Conservation (phyloP, 2,113 vertebrate genomes). For the Phylloscopus trochilus region DNA sequence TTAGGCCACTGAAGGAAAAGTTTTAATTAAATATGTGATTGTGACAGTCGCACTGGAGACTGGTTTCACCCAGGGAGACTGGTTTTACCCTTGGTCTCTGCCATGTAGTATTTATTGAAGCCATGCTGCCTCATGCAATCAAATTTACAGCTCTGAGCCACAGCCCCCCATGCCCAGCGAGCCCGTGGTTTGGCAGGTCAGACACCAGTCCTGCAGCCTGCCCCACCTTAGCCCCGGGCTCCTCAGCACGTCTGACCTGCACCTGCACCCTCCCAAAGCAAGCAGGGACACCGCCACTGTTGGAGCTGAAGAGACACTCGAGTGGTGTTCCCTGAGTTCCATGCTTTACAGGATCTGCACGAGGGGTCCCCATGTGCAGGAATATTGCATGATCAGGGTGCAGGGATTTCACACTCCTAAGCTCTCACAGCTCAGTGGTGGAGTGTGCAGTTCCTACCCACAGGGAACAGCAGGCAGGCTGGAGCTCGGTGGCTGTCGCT, state of each 20-base stretch:
- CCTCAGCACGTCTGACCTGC: too few relatives aligned
- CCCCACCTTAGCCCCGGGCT: too few relatives aligned
- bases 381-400: background rate
- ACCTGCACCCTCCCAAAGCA: too few relatives aligned
- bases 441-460: accelerated
- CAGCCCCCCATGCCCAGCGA: too few relatives aligned
- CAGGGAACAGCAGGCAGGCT: background rate
- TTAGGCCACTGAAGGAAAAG: background rate
- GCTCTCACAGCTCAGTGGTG: background rate
- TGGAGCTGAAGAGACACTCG: background rate
- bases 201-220: too few relatives aligned
- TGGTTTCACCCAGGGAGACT: background rate
- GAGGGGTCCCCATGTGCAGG: background rate
- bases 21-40: background rate
- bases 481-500: background rate
- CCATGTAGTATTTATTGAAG: too few relatives aligned
- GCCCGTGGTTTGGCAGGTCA: too few relatives aligned
- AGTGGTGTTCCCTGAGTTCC: too few relatives aligned
- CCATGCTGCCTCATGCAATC: too few relatives aligned
- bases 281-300: too few relatives aligned
- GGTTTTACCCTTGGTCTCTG: too few relatives aligned
- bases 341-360: background rate
- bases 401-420: background rate
- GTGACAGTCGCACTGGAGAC: background rate
- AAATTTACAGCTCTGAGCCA: too few relatives aligned